Conservation (phyloP, 1,140 invertebrate species). For the Cherax destructor region DNA sequence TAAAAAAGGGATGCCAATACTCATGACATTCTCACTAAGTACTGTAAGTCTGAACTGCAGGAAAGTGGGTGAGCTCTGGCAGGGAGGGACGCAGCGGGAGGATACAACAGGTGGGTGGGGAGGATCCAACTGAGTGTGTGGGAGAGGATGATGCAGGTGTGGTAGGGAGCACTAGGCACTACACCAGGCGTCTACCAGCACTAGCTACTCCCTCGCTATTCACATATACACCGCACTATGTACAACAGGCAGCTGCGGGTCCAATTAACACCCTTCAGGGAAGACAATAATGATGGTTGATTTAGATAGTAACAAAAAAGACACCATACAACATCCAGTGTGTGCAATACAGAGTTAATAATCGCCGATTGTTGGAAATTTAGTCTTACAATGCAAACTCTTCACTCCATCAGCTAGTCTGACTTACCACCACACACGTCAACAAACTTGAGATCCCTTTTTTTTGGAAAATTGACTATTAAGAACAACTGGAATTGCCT, state of each 20-base stretch:
- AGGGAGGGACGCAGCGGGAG: too few species aligned
- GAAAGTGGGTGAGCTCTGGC: background rate
- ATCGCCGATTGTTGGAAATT: background rate
- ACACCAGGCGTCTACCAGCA: background rate
- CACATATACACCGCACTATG: background rate
- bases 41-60: background rate
- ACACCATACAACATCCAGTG: background rate
- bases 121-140: background rate
- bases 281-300: background rate
- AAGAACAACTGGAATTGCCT: too few species aligned
- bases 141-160: background rate
- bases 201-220: background rate
- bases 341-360: background rate
- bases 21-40: background rate
- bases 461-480: too few species aligned
- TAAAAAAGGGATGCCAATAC: background rate
- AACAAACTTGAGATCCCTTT: too few species aligned
- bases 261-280: constrained; percentile 43
- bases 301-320: background rate
- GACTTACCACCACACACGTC: too few species aligned
- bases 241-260: constrained; percentile 19
- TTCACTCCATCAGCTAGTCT: background rate
- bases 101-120: background rate
- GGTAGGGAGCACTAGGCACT: background rate
- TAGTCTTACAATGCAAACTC: background rate